These are phyloP conservation scores for Cryptoprocta ferox DNA, from an alignment of 2,797 vertebrate genomes.

Conservation along the genomic window DNA sequence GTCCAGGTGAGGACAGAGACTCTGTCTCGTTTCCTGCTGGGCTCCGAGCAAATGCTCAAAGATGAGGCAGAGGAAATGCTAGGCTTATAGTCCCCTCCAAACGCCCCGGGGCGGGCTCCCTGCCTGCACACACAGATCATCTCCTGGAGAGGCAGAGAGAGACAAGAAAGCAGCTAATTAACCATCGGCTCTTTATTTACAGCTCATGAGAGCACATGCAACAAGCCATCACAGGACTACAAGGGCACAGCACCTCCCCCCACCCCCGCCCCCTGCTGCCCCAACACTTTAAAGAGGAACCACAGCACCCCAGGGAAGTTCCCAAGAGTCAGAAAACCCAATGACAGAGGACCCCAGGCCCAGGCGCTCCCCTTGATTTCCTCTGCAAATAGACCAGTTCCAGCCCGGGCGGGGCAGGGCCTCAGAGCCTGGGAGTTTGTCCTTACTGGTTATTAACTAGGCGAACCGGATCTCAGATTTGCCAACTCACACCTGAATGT, in stretches of 20 bases:
- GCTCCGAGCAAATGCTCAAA: neutral
- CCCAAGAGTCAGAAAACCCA: slow-evolving; percentile 72
- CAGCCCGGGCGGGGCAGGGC: neutral
- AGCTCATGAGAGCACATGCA: slow-evolving; percentile 83
- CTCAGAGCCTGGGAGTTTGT: neutral
- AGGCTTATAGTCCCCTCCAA: neutral
- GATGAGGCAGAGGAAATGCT: neutral
- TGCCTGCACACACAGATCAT: neutral
- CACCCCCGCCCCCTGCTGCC: slow-evolving; percentile 44
- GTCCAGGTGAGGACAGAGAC: neutral
- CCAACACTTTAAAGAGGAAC: slow-evolving; percentile 64
- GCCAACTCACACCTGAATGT: neutral
- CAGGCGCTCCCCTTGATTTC: neutral
- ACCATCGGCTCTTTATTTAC: slow-evolving; percentile 87
- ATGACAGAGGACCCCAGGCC: slow-evolving; percentile 64
- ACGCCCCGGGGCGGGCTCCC: neutral
- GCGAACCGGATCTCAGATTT: neutral
- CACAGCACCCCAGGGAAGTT: slow-evolving; percentile 72
- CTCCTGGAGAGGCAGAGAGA: neutral
- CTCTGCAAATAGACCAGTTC: neutral
- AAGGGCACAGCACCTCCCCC: slow-evolving; percentile 43
- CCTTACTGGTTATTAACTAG: neutral
- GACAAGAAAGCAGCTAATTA: neutral
- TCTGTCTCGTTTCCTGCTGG: neutral
- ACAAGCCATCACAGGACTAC: slow-evolving; percentile 72